Evolutionary conservation across 2,113 vertebrate species (phyloP).

Genomic region (Vanacampus margaritifer): DNA sequence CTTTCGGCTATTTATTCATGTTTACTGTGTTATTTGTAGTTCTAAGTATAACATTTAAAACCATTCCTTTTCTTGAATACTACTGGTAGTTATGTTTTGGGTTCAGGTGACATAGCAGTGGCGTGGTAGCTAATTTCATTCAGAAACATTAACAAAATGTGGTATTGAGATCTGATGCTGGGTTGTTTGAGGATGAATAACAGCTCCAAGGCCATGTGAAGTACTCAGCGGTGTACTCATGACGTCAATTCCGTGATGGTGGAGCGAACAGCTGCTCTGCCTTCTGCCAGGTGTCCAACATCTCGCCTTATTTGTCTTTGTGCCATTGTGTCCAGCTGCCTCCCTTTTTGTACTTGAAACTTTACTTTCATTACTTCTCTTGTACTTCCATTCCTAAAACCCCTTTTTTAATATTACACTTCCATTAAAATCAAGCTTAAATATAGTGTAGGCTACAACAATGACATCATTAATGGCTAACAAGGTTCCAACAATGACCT

Average conservation of each 20-base stretch:
- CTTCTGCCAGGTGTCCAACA: slow-evolving; percentile 25
- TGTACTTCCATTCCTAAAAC: neutral
- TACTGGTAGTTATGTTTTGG: neutral
- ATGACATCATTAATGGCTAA: too few species aligned
- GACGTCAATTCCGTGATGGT: slow-evolving; percentile 8
- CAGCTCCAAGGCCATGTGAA: slow-evolving; percentile 27
- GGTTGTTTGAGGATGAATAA: neutral
- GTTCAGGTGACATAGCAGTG: neutral
- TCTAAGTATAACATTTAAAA: too few species aligned
- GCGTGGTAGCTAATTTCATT: neutral
- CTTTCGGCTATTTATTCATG: too few species aligned
- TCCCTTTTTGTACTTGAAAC: neutral
- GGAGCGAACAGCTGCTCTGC: slow-evolving; percentile 21
- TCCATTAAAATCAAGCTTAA: too few species aligned
- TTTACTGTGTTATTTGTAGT: too few species aligned
- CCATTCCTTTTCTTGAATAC: neutral
- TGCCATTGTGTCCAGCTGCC: neutral
- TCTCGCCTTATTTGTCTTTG: neutral
- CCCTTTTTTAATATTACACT: too few species aligned
- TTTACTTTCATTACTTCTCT: neutral
- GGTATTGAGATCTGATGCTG: neutral
- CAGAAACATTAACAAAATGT: neutral
- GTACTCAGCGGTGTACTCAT: slow-evolving; percentile 12
- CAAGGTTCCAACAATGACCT: too few species aligned
- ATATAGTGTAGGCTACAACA: too few species aligned